Evolutionary conservation across 2,797 vertebrate species (phyloP).

Genomic region (Pangasius djambal): DNA sequence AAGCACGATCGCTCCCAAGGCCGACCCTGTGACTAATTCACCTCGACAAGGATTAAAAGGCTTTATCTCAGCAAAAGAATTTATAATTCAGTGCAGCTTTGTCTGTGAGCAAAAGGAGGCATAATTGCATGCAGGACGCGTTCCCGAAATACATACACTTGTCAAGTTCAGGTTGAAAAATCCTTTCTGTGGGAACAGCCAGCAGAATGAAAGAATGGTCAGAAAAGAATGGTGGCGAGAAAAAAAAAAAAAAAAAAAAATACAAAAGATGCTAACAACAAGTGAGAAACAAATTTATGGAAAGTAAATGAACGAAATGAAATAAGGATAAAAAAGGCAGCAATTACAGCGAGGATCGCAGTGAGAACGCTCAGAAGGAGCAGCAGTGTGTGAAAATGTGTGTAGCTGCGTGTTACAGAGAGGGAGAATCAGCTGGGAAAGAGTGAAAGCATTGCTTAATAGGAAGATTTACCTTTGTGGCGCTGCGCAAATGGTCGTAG

Average conservation of each 20-base stretch:
- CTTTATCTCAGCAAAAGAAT: constrained; percentile 25
- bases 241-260: constrained; percentile 37
- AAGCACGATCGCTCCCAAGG: background rate
- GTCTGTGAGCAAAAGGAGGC: constrained; percentile 7
- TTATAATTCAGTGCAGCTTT: constrained; percentile 15
- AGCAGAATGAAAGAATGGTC: constrained; percentile 56
- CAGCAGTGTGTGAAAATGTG: background rate
- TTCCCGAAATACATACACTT: constrained; percentile 71
- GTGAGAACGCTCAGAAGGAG: constrained; percentile 8
- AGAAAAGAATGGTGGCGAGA: constrained; percentile 48
- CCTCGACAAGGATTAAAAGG: background rate
- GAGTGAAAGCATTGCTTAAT: constrained; percentile 9
- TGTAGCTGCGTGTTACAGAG: background rate
- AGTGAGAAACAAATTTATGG: background rate
- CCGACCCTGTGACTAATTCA: constrained; percentile 29
- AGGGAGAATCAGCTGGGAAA: background rate
- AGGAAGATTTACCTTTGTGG: constrained; percentile 84
- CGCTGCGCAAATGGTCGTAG: constrained; percentile 94
- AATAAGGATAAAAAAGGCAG: constrained; percentile 13
- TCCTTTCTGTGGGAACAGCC: constrained; percentile 71
- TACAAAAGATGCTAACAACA: background rate
- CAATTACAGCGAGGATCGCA: background rate
- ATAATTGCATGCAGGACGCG: constrained; percentile 34
- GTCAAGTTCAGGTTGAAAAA: constrained; percentile 77
- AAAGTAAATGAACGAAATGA: background rate